Evolutionary conservation across 2,888 invertebrate genomes (phyloP), one percentile per base, ranked within the genome.

Genomic region (Eueremaeus valkanovi): DNA sequence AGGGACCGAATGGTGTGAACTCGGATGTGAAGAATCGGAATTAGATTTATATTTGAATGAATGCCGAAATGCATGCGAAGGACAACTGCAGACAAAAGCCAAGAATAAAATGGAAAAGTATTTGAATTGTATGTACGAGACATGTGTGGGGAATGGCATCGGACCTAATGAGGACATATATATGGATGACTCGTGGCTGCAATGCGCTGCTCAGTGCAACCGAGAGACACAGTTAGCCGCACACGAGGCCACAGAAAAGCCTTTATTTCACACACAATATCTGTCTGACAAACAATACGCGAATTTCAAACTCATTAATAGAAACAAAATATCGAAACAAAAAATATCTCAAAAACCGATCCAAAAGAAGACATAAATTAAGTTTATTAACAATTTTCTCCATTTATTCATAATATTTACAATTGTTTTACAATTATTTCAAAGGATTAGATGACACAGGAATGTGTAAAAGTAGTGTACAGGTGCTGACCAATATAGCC

Each of bases 161-260:
- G 68, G 68, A 42, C 68, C 68, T 8, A 68, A 24, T 42, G 36
- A 68, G 40, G 21, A 68, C 1, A 68, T 68, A 21, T 16, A 40
- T 68, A 42, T 42, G 9, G 68, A 68, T 21, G 42, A 68, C 8
- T n/a, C 13, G 3, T 68, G 68, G 68, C 5, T 68, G 9, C 3
- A 68, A n/a, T 68, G 68, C 42, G n/a, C 40, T 16, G 11, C 6
- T 21, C 21, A 40, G 13, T 68, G 68, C 42, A 24, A 68, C 0
- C 21, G 68, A 13, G 24, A 68, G 16, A 11, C 40, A 16, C 6
- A 21, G 11, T 21, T 68, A 21, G 24, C 24, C n/a, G 68, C 68
- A 24, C 68, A 68, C 68, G 68, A 68, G 68, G 40, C 68, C 21
- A 68, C 68, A 13, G 42, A 68, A 24, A 68, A 68, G n/a, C 40